Conservation (phyloP, 1,140 invertebrate species). For the Copidosoma floridanum region DNA sequence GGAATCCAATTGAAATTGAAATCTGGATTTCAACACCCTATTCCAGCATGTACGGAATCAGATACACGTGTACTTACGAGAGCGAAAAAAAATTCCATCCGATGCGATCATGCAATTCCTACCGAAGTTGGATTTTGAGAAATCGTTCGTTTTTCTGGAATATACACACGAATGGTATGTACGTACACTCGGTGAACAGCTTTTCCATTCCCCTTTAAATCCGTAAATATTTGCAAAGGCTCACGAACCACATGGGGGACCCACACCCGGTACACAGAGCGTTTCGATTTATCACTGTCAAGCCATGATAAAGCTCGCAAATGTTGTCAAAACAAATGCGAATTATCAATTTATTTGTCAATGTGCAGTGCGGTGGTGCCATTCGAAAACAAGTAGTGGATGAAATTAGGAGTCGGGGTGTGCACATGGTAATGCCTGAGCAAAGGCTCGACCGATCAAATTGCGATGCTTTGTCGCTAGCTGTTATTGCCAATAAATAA, state of each 20-base stretch:
- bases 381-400: no score
- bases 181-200: no score
- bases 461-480: constrained; percentile 4
- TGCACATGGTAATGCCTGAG: neutral
- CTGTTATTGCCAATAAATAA: no score
- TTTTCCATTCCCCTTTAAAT: no score
- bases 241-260: no score
- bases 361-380: neutral
- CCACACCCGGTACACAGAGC: no score
- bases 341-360: constrained; percentile 12
- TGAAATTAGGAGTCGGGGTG: neutral
- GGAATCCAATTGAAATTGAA: constrained; percentile 3
- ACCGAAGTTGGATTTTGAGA: constrained; percentile 44
- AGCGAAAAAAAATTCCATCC: no score
- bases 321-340: constrained; percentile 19
- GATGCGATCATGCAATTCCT: constrained; percentile 46
- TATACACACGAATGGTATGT: no score
- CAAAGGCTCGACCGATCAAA: no score
- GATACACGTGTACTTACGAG: constrained; percentile 8
- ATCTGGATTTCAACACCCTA: neutral
- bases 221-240: no score
- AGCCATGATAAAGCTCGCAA: neutral
- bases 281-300: constrained; percentile 15
- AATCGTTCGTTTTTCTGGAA: constrained; percentile 43
- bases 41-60: neutral